Conservation (phyloP, 92 coral and sea anemone genomes). For the Nematostella vectensis region DNA sequence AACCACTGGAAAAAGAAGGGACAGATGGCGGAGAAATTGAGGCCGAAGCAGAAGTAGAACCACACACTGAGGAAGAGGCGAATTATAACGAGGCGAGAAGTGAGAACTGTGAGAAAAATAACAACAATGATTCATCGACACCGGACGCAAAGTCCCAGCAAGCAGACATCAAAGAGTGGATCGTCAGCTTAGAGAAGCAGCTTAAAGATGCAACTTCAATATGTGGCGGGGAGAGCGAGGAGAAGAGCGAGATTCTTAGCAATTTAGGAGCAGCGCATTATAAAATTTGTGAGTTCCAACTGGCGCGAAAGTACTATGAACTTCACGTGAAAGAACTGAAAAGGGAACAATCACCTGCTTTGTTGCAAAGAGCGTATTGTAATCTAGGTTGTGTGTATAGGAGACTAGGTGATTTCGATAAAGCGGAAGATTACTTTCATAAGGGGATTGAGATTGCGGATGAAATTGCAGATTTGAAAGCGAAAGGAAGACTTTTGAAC, state of each 20-base stretch:
- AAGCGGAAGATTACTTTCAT: slow-evolving; percentile 62
- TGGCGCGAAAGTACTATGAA: slow-evolving; percentile 45
- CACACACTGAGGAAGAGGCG: not conserved
- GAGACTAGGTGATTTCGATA: slow-evolving; percentile 56
- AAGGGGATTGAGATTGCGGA: slow-evolving; percentile 63
- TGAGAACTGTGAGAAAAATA: not conserved
- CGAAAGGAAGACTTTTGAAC: slow-evolving; percentile 66
- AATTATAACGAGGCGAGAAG: not conserved
- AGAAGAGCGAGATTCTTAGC: slow-evolving; percentile 13
- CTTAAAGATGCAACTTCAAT: slow-evolving; percentile 6
- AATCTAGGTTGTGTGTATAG: slow-evolving; percentile 71
- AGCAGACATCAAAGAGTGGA: slow-evolving; percentile 19
- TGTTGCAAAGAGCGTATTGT: slow-evolving; percentile 68
- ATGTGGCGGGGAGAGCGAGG: slow-evolving; percentile 8
- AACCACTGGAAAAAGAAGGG: slow-evolving; percentile 4
- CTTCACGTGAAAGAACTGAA: slow-evolving; percentile 38
- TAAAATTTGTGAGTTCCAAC: slow-evolving; percentile 44
- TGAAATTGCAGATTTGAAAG: slow-evolving; percentile 40
- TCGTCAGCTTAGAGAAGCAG: slow-evolving; percentile 14
- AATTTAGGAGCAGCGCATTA: slow-evolving; percentile 50
- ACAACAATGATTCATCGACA: not conserved
- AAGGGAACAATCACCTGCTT: slow-evolving; percentile 20
- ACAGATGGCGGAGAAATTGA: not conserved
- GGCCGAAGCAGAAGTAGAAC: not conserved
- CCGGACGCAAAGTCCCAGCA: not conserved